phyloP scores from a whole-genome alignment of 2,113 vertebrate genomes.

The Aphelocoma coerulescens region DNA sequence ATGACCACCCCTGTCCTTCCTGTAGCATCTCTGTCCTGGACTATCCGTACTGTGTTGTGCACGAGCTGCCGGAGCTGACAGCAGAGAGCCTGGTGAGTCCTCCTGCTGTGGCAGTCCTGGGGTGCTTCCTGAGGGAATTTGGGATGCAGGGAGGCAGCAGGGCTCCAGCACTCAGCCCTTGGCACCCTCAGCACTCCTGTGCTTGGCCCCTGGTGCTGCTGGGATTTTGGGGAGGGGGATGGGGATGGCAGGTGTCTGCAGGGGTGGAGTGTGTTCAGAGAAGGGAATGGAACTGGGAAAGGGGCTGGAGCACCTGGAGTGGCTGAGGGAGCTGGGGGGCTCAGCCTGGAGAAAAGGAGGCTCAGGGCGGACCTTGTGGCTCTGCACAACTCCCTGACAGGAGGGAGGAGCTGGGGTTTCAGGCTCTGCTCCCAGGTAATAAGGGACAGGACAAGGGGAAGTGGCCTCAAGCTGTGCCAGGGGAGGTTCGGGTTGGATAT shows the following conservation, averaged over 20 bases:
- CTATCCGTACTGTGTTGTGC: constrained; percentile 91
- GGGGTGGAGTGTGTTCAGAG: accelerated
- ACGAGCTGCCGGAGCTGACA: constrained; percentile 93
- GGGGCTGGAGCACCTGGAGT: background rate
- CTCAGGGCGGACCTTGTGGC: background rate
- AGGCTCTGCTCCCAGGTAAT: background rate
- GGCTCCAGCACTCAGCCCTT: background rate
- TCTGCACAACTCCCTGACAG: background rate
- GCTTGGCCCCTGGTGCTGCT: accelerated
- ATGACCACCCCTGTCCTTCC: background rate
- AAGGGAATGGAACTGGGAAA: background rate
- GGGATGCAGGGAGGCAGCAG: background rate
- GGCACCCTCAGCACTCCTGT: background rate
- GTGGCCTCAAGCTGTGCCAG: background rate
- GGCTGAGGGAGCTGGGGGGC: background rate
- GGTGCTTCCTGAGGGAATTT: accelerated
- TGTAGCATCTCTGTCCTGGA: constrained; percentile 93
- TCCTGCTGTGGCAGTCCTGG: background rate
- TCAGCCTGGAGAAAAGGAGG: background rate
- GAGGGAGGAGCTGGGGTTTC: background rate
- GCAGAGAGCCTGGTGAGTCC: constrained; percentile 92
- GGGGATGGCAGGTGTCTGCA: background rate
- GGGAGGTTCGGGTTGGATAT: background rate
- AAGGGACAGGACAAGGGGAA: background rate
- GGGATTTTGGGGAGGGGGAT: background rate